Base-by-base conservation (phyloP, 2,113 vertebrate genomes). In the Apeltes quadracus region DNA sequence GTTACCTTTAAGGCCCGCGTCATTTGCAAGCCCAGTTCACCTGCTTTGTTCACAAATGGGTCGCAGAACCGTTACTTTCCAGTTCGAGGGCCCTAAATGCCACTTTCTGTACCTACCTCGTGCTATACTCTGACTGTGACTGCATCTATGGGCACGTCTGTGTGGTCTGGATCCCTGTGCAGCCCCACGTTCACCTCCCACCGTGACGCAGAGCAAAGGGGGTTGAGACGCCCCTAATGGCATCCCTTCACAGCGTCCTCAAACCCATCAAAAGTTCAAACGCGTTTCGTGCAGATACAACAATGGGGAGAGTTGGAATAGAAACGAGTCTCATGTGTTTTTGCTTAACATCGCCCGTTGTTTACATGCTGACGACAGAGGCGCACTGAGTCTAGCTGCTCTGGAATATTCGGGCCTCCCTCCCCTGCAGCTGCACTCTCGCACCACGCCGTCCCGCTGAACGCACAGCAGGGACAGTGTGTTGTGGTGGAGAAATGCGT, bases 321-420 rank as follows among this genome's bases (percentile, higher is more conserved):
- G 66, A 73, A 82, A 80, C 13, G 2, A 74, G 73, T 55, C 39
- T 81, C 87, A 90, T 86, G 83, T 91, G 91, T 85, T 90, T 88
- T 80, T 71, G 78, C 74, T 91, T 86, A 88, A 64, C 23, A 41
- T 46, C 56, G 29, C 22, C 64, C 65, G 32, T 85, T 90, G 86
- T 90, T 90, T 86, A 87, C 70, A 67, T 3, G 25, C 64, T 77
- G 71, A 69, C 20, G 34, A 78, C 75, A 84, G 84, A 75, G 36
- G 29, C 83, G 85, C 88, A 86, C 83, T 82, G 84, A 87, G 86
- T 74, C 80, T 88, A 90, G 89, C 87, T 91, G 90, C 76, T 90
- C 73, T 29, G 78, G 71, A 78, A 77, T 58, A 76, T 84, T 82
- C 82, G 71, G 72, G 76, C 73, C 67, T 76, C 18, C 58, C 54